phyloP scores from a whole-genome alignment of 1,140 invertebrate species.

The Hormaphis cornu region DNA sequence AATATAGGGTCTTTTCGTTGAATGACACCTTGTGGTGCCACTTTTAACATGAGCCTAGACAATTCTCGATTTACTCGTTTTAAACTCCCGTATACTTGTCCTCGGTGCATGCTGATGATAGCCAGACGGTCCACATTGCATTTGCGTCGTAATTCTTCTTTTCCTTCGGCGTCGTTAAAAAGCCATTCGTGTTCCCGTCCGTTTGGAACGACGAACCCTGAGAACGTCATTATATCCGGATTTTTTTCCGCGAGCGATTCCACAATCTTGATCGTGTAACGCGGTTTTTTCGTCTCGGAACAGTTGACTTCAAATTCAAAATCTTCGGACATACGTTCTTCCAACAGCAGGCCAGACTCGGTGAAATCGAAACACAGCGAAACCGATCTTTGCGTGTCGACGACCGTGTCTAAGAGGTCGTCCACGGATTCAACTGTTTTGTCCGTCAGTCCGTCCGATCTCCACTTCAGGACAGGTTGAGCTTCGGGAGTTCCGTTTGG shows the following conservation, averaged over 20 bases:
- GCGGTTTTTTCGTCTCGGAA: constrained; percentile 46
- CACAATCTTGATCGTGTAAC: constrained; percentile 66
- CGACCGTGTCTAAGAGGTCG: constrained; percentile 55
- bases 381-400: constrained; percentile 67
- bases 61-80: constrained; percentile 77
- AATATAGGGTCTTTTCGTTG: constrained; percentile 22
- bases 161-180: constrained; percentile 72
- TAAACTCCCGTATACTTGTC: constrained; percentile 63
- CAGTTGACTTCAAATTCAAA: constrained; percentile 36
- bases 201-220: constrained; percentile 87
- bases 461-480: constrained; percentile 53
- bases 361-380: constrained; percentile 55
- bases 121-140: constrained; percentile 66
- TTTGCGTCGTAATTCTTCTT: constrained; percentile 64
- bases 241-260: constrained; percentile 52
- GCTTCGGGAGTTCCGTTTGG: constrained; percentile 59
- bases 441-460: constrained; percentile 4
- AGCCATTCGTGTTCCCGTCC: constrained; percentile 80
- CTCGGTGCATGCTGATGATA: constrained; percentile 68
- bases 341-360: constrained; percentile 8
- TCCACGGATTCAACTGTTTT: constrained; percentile 46
- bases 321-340: constrained; percentile 13
- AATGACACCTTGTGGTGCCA: constrained; percentile 56
- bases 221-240: constrained; percentile 50
- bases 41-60: constrained; percentile 59